Evolutionary conservation across 2,797 vertebrate genomes (phyloP), one percentile per base, ranked within the genome.

Genomic region (Hozukius guyotensis): DNA sequence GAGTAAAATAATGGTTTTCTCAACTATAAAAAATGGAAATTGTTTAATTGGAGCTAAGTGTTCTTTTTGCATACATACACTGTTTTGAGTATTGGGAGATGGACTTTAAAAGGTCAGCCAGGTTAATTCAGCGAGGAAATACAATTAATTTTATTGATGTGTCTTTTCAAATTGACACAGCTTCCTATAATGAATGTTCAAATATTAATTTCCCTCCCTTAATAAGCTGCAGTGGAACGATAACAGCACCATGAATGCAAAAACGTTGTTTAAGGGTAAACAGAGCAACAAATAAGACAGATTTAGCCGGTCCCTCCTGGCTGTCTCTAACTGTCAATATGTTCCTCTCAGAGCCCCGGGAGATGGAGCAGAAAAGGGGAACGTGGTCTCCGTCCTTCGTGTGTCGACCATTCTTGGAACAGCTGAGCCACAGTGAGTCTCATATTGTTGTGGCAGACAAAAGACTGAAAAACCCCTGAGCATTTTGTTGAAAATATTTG

Each of bases 371-470:
- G 75, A 83, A 75, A 61, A 61, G 8, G 56, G 85, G 68, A 61
- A 63, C 9, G 16, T 95, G 94, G 93, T 88, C 84, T 65, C 89
- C 92, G 0, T 92, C 92, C 25, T 93, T 89, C 57, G 27, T 42
- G 55, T 79, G 56, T 78, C 67, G 3, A 10, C 75, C 86, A 8
- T 59, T 75, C 20, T 14, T 73, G 60, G 87, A 90, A 55, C 90
- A 89, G 62, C 80, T 80, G 61, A 87, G 53, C 31, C 68, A 80
- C 78, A 72, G 95, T 95, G 89, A 90, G 91, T 93, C 77, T 79
- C 3, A 36, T 36, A 8, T 81, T 63, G 56, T 67, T 22, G 57
- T 31, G 6, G 29, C 65, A 57, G 25, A 82, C 36, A 42, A 68
- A 78, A 24, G 34, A 55, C 6, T 72, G 9, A 31, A 63, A 66